Evolutionary conservation across 1,140 invertebrate species (phyloP), one percentile per base, ranked within the genome.

Genomic region (Hermetia illucens): DNA sequence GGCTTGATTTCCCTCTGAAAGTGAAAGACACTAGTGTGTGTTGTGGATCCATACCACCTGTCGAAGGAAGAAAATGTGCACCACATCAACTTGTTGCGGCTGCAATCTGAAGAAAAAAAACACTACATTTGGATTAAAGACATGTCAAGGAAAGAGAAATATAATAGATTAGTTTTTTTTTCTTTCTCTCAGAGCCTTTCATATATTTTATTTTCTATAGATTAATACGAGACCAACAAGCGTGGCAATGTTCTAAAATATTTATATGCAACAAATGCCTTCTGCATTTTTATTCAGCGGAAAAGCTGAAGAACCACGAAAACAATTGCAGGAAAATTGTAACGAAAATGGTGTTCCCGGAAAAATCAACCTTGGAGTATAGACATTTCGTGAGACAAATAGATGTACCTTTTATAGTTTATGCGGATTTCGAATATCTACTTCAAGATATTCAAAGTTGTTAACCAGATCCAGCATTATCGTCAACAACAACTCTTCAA

Each of bases 401-500:
- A 44, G 46, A 48, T 33, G 38, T 46, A 21, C 52, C 53, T 21
- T 55, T 56, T 42, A 41, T 50, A 19, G 46, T 58, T 36, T 56
- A 58, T 48, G 49, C 47, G 18, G 51, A 59, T 48, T 50, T 56
- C 30, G 52, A 62, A 51, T 50, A 48, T 32, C 25, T 53, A 21
- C 44, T 51, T n/a, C 27, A 47, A 32, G n/a, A 39, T 35, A 29
- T 39, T 19, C 18, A 31, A 10, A 31, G 16, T 4, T 38, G 21
- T 29, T n/a, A 31, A 31, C 41, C 27, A 24, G 22, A 42, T 35
- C 12, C 16, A 5, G 5, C 29, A 24, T 24, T 13, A n/a, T 38
- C 16, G 29, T 25, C 25, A 34, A 30, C 39, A 12, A 19, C 32
- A 35, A 32, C 38, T 10, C 22, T 29, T 37, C 22, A 38, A 21